These are phyloP conservation scores for Nymphalis c-album DNA, from an alignment of 2,888 invertebrate genomes.

Conservation along the genomic window DNA sequence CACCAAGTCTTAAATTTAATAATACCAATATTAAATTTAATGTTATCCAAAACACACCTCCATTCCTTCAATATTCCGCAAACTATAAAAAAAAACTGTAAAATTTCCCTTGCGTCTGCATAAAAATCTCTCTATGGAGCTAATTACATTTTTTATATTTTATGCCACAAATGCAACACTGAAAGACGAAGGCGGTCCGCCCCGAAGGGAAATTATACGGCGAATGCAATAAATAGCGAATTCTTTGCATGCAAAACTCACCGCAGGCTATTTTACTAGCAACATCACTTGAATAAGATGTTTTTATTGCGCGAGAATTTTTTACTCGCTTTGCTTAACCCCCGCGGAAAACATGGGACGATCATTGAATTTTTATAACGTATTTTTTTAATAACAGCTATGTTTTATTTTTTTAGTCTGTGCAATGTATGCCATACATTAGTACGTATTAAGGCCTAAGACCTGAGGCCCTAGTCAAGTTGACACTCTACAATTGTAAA, in stretches of 20 bases:
- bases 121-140: slow-evolving; percentile 12
- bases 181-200: slow-evolving; percentile 31
- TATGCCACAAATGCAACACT: slow-evolving; percentile 30
- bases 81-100: not conserved
- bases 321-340: not conserved
- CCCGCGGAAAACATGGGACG: not conserved
- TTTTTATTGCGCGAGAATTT: slow-evolving; percentile 1
- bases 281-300: slow-evolving; percentile 12
- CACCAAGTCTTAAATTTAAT: too few species aligned
- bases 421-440: too few species aligned
- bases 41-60: too few species aligned
- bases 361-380: not conserved
- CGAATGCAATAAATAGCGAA: slow-evolving; percentile 45
- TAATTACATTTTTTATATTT: slow-evolving; percentile 19
- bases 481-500: too few species aligned
- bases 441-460: too few species aligned
- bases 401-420: too few species aligned
- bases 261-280: slow-evolving; percentile 17
- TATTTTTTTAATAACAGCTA: too few species aligned
- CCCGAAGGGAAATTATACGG: slow-evolving; percentile 48
- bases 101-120: not conserved
- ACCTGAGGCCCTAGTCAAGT: too few species aligned
- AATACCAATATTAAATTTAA: not conserved
- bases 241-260: slow-evolving; percentile 31
- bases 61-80: not conserved